Evolutionary conservation across 1,140 invertebrate species (phyloP), one percentile per base, ranked within the genome.

Genomic region (Drosophila punjabiensis): DNA sequence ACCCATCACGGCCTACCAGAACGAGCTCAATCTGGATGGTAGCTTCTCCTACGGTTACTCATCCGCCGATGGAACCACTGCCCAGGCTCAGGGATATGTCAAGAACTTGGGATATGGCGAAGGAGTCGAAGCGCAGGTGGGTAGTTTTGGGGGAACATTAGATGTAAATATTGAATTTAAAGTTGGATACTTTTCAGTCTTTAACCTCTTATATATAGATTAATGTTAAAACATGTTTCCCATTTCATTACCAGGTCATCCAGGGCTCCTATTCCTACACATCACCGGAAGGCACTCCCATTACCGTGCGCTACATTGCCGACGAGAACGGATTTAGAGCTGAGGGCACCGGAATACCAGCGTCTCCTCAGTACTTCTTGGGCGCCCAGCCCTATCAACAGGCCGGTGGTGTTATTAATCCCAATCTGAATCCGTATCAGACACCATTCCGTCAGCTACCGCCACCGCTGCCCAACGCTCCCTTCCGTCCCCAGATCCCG

Each of bases 31-130:
- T 80, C 94, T 94, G 61, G 95, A 95, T 71, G 95, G 94, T 41
- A 96, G 95, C 76, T 93, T 93, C 59, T 81, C 81, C 16, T 93
- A 93, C 35, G 93, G 93, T 35, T 96, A 96, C 79, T 90, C 95
- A 43, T 94, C 95, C 30, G 95, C 93, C 8, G 95, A 96, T 88
- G 95, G 95, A 18, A 95, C 95, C 64, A 93, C 94, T 35, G 95
- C 94, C 7, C 94, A 95, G 76, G 95, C 95, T 18, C 93, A 94
- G 75, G 95, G 95, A 18, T 94, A 94, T 68, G 82, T 95, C 39
- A 95, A 95, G 81, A 94, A 95, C 78, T 83, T 93, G 10, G 95
- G 94, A 7, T 89, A 93, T 45, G 94, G 94, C 60, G 93, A 95
- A 58, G 92, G 86, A 6, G 91, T 93, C 0, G 94, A 95, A 68